Evolutionary conservation across 2,888 invertebrate species (phyloP), one percentile per base, ranked within the genome.

Genomic region (Entomobrya proxima): DNA sequence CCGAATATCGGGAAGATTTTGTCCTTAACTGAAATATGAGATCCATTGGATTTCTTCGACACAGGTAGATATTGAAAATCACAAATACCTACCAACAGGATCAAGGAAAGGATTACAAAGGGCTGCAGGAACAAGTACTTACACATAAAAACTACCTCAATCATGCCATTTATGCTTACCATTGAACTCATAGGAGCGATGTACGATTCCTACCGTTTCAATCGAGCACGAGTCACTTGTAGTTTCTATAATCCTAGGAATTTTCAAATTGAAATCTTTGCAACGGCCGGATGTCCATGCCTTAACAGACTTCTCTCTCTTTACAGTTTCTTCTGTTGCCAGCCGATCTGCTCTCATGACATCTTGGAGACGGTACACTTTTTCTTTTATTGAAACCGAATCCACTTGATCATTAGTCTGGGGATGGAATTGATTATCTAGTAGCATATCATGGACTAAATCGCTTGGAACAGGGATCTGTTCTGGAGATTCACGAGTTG

Each of bases 31-130:
- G 94, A 95, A 89, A 94, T 92, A 27, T 93, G 92, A 83, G 93
- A 92, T 11, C 92, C 92, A 44, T 90, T 90, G n/a, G 88, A 86
- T 24, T 90, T 90, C 40, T 88, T 91, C 77, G 77, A 84, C 13
- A 81, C 50, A 1, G 98, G 97, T 86, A 98, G 92, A 91, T 95
- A 98, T 92, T 98, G 98, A 92, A 97, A 98, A 92, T 99, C 98
- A 91, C 95, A 95, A 91, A 98, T 92, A 88, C 94, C 97, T 97
- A 91, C 40, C 93, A 92, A 67, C 4, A 40, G 30, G n/a, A n/a
- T n/a, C n/a, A n/a, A n/a, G n/a, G 32, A 47, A 55, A 69, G 11
- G 44, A n/a, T n/a, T n/a, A n/a, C n/a, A n/a, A 24, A n/a, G n/a
- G n/a, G 35, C 15, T 40, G 6, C 0, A 13, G 1, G n/a, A 47